These are phyloP conservation scores for Drosophila suzukii DNA, from an alignment of 1,140 invertebrate species.

Conservation along the genomic window DNA sequence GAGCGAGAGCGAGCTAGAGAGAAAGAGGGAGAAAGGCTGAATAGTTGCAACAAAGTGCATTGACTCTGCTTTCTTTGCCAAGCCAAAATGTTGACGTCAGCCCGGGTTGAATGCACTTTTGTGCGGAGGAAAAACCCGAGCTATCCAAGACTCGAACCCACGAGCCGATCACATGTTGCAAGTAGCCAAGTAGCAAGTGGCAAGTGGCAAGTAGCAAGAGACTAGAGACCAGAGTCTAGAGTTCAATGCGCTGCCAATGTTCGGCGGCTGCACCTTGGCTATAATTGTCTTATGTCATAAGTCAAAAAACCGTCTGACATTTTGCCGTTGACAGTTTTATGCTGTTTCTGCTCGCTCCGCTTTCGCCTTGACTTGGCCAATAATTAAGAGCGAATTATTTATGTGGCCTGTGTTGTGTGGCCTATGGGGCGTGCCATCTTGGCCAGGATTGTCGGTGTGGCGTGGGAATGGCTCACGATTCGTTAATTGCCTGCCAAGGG, in stretches of 20 bases:
- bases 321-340: constrained; percentile 74
- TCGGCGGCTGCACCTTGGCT: constrained; percentile 59
- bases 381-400: constrained; percentile 69
- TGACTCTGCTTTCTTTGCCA: constrained; percentile 67
- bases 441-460: constrained; percentile 34
- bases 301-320: constrained; percentile 64
- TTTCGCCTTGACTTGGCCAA: constrained; percentile 36
- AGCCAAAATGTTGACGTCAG: constrained; percentile 39
- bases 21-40: constrained; percentile 18
- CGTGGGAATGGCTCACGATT: constrained; percentile 48
- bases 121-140: constrained; percentile 35
- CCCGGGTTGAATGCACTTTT: constrained; percentile 70
- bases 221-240: constrained; percentile 1
- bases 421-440: constrained; percentile 39
- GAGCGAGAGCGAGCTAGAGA: constrained; percentile 26
- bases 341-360: constrained; percentile 23
- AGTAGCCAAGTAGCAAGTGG: constrained; percentile 24
- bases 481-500: constrained; percentile 38
- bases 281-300: constrained; percentile 79
- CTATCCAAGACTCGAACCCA: constrained; percentile 18
- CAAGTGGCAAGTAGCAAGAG: neutral
- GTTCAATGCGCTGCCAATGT: constrained; percentile 49
- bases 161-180: constrained; percentile 44
- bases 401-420: constrained; percentile 19
- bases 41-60: constrained; percentile 71